phyloP scores from a whole-genome alignment of 2,113 vertebrate genomes.

The Alligator mississippiensis region DNA sequence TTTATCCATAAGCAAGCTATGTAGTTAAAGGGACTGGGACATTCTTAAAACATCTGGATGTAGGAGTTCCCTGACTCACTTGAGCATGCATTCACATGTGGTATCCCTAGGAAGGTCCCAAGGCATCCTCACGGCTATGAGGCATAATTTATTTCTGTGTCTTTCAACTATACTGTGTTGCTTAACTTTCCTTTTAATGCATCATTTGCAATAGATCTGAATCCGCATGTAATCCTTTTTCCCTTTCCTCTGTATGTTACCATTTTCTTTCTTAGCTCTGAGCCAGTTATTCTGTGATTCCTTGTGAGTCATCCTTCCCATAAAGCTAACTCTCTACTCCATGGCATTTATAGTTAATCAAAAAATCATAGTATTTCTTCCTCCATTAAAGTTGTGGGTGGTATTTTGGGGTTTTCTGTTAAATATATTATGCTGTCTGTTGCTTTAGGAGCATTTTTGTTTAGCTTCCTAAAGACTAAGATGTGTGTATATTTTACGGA shows the following conservation, averaged over 20 bases:
- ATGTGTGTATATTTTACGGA: constrained; percentile 33
- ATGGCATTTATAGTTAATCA: not conserved
- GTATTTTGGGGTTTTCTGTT: not conserved
- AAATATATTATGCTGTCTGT: constrained; percentile 20
- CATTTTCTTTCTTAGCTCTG: not conserved
- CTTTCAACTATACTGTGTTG: not conserved
- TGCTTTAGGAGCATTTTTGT: constrained; percentile 38
- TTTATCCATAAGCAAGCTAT: constrained; percentile 14
- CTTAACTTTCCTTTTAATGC: not conserved
- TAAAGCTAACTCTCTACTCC: not conserved
- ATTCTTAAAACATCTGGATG: constrained; percentile 48
- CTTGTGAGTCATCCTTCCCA: constrained; percentile 21
- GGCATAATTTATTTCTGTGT: not conserved
- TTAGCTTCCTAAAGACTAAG: constrained; percentile 22
- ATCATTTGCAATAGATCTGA: not conserved
- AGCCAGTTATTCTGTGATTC: constrained; percentile 8
- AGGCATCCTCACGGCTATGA: not conserved
- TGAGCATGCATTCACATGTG: not conserved
- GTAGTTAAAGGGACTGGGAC: constrained; percentile 14
- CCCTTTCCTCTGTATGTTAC: not conserved
- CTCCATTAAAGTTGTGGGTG: not conserved
- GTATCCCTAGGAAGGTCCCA: not conserved
- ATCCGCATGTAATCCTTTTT: not conserved
- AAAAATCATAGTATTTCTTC: constrained; percentile 19
- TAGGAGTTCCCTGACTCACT: not conserved